Evolutionary conservation across 2,113 vertebrate species (phyloP).

Genomic region (Myiopsitta monachus): DNA sequence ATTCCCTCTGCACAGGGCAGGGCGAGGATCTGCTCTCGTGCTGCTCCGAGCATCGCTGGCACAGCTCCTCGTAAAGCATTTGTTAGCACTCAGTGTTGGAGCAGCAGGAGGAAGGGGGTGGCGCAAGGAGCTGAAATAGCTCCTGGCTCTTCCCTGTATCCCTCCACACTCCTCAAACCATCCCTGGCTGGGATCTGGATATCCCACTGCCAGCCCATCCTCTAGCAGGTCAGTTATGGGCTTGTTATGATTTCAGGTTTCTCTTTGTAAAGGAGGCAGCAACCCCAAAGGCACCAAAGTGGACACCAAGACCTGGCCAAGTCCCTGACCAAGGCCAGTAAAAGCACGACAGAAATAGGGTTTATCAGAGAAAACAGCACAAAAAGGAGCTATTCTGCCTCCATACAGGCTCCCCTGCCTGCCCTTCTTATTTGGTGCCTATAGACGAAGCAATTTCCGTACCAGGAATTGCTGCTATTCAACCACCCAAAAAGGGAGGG

Average conservation of each 20-base stretch:
- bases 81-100: neutral
- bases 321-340: neutral
- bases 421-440: neutral
- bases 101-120: slow-evolving; percentile 14
- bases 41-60: neutral
- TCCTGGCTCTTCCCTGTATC: neutral
- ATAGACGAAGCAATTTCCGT: neutral
- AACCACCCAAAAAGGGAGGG: neutral
- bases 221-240: neutral
- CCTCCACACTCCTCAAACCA: neutral
- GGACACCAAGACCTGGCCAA: neutral
- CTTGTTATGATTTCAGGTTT: neutral
- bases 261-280: neutral
- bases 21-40: neutral
- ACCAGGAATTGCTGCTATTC: neutral
- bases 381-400: neutral
- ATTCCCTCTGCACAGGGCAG: neutral
- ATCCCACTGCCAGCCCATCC: neutral
- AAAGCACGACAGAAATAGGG: neutral
- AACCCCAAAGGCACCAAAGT: neutral
- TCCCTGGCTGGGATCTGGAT: neutral
- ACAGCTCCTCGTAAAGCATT: neutral
- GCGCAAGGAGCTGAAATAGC: slow-evolving; percentile 24
- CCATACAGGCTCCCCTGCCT: neutral
- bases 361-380: neutral